A percentile compares a stretch with the other conserved stretches of the same genome.
These are phyloP conservation scores for Drosophila varians DNA, from an alignment of 1,140 invertebrate species.

Conservation along the genomic window DNA sequence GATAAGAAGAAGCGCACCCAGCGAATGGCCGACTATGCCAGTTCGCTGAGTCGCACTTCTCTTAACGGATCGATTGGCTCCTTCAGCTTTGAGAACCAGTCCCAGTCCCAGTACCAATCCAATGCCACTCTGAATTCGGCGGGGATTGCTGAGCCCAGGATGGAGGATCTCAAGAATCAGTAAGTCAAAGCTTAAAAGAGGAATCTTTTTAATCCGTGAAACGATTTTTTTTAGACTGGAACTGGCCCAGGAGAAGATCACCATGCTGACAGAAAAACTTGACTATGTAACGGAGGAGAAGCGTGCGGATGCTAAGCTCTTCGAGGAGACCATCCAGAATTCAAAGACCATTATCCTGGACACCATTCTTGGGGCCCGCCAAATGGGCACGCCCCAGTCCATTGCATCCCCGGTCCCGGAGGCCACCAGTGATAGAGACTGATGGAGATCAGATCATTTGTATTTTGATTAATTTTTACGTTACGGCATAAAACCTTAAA, in stretches of 20 bases:
- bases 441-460: constrained; percentile 5
- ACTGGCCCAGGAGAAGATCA: constrained; percentile 73
- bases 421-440: constrained; percentile 9
- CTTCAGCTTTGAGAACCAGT: constrained; percentile 73
- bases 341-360: constrained; percentile 71
- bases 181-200: constrained; percentile 27
- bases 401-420: background rate
- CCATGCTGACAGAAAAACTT: constrained; percentile 67
- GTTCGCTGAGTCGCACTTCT: constrained; percentile 53
- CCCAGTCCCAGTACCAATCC: constrained; percentile 47
- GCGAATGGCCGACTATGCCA: constrained; percentile 73
- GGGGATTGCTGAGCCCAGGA: constrained; percentile 16
- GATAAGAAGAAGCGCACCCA: constrained; percentile 77
- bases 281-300: constrained; percentile 65
- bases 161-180: constrained; percentile 69
- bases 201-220: background rate
- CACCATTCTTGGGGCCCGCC: constrained; percentile 45
- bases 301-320: constrained; percentile 65
- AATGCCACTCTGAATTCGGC: constrained; percentile 26
- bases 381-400: background rate
- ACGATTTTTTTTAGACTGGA: constrained; percentile 55
- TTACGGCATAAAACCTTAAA: background rate
- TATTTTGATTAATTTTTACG: constrained; percentile 37
- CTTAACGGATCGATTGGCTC: constrained; percentile 63
- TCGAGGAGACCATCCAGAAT: constrained; percentile 66